These are phyloP conservation scores for Chaetorhynchus papuensis DNA, from an alignment of 2,113 vertebrate species.

Conservation along the genomic window DNA sequence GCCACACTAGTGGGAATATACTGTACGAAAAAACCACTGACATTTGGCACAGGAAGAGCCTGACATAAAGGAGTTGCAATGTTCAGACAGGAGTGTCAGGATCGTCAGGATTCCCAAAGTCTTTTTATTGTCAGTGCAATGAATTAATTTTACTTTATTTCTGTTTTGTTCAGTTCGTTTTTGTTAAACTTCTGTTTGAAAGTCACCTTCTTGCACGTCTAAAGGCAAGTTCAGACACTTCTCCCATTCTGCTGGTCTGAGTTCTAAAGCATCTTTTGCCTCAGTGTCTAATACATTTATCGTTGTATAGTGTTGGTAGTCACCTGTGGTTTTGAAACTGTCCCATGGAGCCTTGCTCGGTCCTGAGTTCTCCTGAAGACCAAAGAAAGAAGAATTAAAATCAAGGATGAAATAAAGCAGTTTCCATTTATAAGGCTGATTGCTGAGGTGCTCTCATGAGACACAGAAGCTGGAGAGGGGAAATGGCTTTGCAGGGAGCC, in stretches of 20 bases:
- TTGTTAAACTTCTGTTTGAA: conserved; percentile 96
- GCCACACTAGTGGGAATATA: conserved; percentile 90
- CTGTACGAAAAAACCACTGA: conserved; percentile 83
- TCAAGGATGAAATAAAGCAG: background rate
- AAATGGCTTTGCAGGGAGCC: conserved; percentile 1
- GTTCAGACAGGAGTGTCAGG: conserved; percentile 89
- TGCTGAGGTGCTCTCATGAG: background rate
- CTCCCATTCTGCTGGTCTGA: conserved; percentile 97
- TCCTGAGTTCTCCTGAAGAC: conserved; percentile 90
- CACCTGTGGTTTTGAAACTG: conserved; percentile 93
- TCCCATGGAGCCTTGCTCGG: conserved; percentile 96
- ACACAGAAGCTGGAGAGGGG: background rate
- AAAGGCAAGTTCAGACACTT: conserved; percentile 98
- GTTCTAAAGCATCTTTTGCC: conserved; percentile 95
- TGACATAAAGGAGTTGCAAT: conserved; percentile 78
- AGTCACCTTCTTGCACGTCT: conserved; percentile 98
- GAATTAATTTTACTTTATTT: conserved; percentile 50
- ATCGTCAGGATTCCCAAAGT: conserved; percentile 90
- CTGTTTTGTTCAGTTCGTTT: conserved; percentile 36
- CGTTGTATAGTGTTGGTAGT: conserved; percentile 98
- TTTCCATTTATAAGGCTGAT: background rate
- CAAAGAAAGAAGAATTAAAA: conserved; percentile 40
- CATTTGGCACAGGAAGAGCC: conserved; percentile 88
- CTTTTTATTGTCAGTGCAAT: conserved; percentile 91
- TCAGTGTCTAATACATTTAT: conserved; percentile 97